Base-by-base conservation (phyloP, 53 echinoderm and acorn worm species). In the Hippasteria phrygiana region DNA sequence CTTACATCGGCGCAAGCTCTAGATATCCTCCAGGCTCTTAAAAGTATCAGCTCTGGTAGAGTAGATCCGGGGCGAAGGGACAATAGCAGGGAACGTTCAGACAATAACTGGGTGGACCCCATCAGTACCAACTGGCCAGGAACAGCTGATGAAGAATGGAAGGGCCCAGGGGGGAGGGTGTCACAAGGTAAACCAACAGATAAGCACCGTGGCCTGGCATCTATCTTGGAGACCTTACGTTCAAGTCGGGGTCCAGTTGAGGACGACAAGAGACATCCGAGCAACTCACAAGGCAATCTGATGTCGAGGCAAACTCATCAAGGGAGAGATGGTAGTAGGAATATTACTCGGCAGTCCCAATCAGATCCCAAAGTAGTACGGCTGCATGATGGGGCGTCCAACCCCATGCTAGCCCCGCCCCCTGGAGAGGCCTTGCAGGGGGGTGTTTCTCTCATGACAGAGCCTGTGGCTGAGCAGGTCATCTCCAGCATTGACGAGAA, bases 41-140 rank as follows among this genome's bases (percentile, higher is more conserved):
- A 37, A 36, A 71, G 85, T 56, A 71, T 85, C 34, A 71, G 37
- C 26, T 50, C 85, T 10, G 45, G 83, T 8, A 18, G 65, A 5
- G 1, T 9, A 1, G 64, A 22, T 3, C 16, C 14, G 17, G n/a
- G 16, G 17, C 22, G 0, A 12, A 18, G 14, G 1, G 55, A 78
- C 5, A 1, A 8, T 4, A 32, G 9, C 0, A 34, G 16, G 36
- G 50, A 50, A 32, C 13, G n/a, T 12, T 48, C 48, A 7, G 39
- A 24, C 24, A 22, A 38, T 16, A 24, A 78, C 20, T 78, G 78
- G 78, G 4, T 20, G n/a, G 71, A 38, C 11, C 22, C 46, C 11
- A 46, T 85, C 70, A 85, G 85, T 51, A 85, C 85, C 37, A 85
- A 85, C 55, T 85, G 85, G 85, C 85, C 85, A 31, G 85, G 71